Conservation (phyloP, 1,140 invertebrate genomes). For the Pseudoatta argentina region DNA sequence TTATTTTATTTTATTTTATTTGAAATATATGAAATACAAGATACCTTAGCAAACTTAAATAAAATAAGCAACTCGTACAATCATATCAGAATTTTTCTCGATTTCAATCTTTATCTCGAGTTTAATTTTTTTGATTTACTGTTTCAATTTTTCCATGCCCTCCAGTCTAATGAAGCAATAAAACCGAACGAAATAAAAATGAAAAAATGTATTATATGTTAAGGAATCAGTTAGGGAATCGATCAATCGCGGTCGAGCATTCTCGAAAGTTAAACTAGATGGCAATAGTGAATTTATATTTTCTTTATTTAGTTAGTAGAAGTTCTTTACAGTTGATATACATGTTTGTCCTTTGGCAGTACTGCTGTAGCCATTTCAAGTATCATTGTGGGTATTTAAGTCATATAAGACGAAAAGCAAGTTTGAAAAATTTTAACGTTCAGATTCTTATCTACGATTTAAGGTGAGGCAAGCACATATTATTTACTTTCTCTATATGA, state of each 20-base stretch:
- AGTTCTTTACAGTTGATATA: not conserved
- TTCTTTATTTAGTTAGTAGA: too few relatives aligned
- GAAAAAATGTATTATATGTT: not conserved
- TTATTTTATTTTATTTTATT: not conserved
- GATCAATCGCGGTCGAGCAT: not conserved
- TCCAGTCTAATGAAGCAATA: not conserved
- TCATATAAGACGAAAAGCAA: not conserved
- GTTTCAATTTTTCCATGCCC: not conserved
- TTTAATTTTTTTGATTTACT: not conserved
- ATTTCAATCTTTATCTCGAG: not conserved
- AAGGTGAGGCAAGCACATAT: not conserved
- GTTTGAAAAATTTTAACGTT: not conserved
- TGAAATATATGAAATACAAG: not conserved
- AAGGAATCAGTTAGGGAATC: conserved; percentile 10
- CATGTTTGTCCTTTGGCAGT: not conserved
- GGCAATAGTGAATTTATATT: not conserved
- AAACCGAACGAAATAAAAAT: not conserved
- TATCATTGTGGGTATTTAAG: not conserved
- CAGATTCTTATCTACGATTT: not conserved
- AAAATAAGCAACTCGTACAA: not conserved
- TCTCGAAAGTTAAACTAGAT: not conserved
- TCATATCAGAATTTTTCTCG: not conserved
- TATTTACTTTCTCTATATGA: not conserved
- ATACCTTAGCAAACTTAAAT: not conserved
- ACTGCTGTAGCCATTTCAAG: not conserved